Conservation (phyloP, 1,140 invertebrate genomes). For the Papilio glaucus region DNA sequence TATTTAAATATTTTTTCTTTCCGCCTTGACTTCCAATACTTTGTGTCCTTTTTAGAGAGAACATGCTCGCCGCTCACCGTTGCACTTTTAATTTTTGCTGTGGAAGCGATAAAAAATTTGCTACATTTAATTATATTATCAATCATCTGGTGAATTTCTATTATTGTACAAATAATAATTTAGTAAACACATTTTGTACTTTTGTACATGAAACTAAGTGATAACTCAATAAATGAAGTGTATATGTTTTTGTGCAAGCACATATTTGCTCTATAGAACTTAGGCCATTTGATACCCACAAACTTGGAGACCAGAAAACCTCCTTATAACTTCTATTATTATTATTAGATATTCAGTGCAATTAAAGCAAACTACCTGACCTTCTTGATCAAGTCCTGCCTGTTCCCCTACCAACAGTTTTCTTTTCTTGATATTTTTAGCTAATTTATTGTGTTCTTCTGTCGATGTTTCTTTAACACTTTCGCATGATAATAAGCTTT, state of each 20-base stretch:
- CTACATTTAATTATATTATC: conserved; percentile 15
- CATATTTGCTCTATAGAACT: too few relatives aligned
- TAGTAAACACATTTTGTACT: too few relatives aligned
- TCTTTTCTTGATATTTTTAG: conserved; percentile 57
- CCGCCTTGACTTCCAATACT: conserved; percentile 68
- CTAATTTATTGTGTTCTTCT: conserved; percentile 59
- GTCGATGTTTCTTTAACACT: conserved; percentile 62
- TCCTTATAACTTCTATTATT: too few relatives aligned
- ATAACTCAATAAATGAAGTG: too few relatives aligned
- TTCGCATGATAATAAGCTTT: conserved; percentile 61
- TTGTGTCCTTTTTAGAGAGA: conserved; percentile 64
- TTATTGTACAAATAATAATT: too few relatives aligned
- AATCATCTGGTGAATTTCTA: too few relatives aligned
- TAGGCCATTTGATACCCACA: too few relatives aligned
- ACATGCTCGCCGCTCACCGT: conserved; percentile 61
- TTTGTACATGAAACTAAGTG: too few relatives aligned
- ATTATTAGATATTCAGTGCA: too few relatives aligned
- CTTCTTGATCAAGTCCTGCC: conserved; percentile 50
- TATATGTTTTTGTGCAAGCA: too few relatives aligned
- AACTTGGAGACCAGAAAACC: too few relatives aligned
- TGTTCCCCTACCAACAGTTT: conserved; percentile 43
- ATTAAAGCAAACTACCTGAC: conserved; percentile 37
- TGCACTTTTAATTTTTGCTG: conserved; percentile 63
- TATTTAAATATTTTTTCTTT: conserved; percentile 77
- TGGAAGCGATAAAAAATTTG: conserved; percentile 42